phyloP scores from a whole-genome alignment of 2,113 vertebrate genomes.

The Vireo altiloquus region DNA sequence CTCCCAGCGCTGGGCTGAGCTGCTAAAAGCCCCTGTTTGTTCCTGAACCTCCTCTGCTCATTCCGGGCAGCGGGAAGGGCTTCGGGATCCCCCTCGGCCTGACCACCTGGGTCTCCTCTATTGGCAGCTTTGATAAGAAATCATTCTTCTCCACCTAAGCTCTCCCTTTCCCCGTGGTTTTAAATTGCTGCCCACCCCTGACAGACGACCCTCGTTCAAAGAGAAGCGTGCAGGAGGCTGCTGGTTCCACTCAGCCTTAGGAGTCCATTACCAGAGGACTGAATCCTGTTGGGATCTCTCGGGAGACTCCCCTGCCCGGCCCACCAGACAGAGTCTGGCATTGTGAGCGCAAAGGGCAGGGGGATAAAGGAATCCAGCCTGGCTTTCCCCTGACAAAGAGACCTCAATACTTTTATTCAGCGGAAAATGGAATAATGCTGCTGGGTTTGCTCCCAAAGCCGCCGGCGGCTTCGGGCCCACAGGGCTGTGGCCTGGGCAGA shows the following conservation, averaged over 20 bases:
- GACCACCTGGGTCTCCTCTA: slow-evolving; percentile 80
- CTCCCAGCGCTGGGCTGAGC: slow-evolving; percentile 75
- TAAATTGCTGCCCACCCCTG: slow-evolving; percentile 83
- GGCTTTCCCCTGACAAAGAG: background rate
- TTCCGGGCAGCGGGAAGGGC: background rate
- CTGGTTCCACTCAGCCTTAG: background rate
- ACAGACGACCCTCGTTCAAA: slow-evolving; percentile 86
- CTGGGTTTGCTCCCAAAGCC: background rate
- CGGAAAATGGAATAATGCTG: background rate
- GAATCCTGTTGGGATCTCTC: slow-evolving; percentile 33
- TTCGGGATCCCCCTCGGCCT: slow-evolving; percentile 66
- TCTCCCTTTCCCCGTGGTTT: slow-evolving; percentile 82
- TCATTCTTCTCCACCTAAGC: slow-evolving; percentile 55
- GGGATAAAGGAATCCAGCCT: slow-evolving; percentile 45
- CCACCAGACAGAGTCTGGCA: slow-evolving; percentile 42
- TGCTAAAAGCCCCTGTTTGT: slow-evolving; percentile 59
- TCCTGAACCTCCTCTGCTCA: slow-evolving; percentile 63
- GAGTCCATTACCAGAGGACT: slow-evolving; percentile 58
- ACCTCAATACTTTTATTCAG: slow-evolving; percentile 35
- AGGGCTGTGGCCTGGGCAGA: background rate
- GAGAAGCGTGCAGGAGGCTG: slow-evolving; percentile 68
- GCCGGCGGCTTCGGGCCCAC: background rate
- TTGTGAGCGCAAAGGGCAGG: background rate
- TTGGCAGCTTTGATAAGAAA: slow-evolving; percentile 81
- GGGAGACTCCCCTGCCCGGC: slow-evolving; percentile 11